Conservation (phyloP, 2,113 vertebrate genomes). For the Carollia perspicillata region DNA sequence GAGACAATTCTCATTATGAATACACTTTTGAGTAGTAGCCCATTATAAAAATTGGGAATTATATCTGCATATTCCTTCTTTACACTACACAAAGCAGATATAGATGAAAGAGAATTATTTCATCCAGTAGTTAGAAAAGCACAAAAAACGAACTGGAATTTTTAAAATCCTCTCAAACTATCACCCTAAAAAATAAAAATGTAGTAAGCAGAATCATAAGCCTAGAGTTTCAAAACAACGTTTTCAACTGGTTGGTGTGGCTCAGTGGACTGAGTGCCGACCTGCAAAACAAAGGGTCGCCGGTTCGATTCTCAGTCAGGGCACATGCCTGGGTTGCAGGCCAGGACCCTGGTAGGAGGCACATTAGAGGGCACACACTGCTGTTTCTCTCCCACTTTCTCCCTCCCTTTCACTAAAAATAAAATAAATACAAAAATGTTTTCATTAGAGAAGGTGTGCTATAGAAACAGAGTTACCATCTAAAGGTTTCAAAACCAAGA, state of each 20-base stretch:
- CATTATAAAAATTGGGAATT: slow-evolving; percentile 3
- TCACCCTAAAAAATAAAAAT: slow-evolving; percentile 26
- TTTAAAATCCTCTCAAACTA: background rate
- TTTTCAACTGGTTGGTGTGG: background rate
- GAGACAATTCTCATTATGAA: background rate
- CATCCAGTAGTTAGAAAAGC: background rate
- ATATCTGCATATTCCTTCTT: background rate
- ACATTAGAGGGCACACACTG: no score
- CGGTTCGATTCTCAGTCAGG: no score
- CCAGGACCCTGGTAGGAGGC: no score
- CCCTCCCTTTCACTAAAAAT: no score
- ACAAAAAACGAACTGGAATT: background rate
- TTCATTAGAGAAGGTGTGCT: background rate
- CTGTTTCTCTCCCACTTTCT: no score
- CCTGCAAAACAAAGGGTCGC: no score
- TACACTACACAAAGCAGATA: background rate
- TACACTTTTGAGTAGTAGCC: background rate
- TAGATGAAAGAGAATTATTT: background rate
- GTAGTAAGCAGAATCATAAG: background rate
- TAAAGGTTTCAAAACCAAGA: background rate
- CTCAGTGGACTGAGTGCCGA: no score
- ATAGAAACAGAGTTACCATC: background rate
- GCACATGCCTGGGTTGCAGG: no score
- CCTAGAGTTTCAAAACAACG: background rate
- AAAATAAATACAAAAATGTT: background rate